Evolutionary conservation across 2,797 vertebrate species (phyloP).

Genomic region (Chrosomus eos): DNA sequence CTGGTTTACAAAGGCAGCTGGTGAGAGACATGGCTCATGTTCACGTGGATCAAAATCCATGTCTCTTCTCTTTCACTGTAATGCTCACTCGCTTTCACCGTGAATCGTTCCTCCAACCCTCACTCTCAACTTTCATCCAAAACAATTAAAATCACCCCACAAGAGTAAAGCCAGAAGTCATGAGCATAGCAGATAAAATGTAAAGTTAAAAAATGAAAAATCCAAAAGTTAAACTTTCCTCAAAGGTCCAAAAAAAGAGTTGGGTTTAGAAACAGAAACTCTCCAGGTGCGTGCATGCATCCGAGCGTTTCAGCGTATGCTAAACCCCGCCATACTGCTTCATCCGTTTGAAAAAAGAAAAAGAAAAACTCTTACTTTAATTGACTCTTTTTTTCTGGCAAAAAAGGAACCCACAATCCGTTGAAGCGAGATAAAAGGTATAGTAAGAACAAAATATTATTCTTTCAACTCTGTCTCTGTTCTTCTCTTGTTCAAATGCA

Average conservation of each 20-base stretch:
- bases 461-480: conserved; percentile 53
- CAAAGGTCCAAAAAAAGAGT: background rate
- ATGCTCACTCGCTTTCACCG: conserved; percentile 58
- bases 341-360: background rate
- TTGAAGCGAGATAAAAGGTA: conserved; percentile 39
- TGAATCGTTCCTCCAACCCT: conserved; percentile 29
- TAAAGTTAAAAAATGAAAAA: background rate
- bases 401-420: background rate
- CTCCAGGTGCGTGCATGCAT: conserved; percentile 26
- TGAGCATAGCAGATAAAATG: conserved; percentile 7
- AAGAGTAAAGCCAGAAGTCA: conserved; percentile 21
- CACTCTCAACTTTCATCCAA: conserved; percentile 28
- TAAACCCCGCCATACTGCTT: conserved; percentile 31
- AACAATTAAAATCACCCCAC: conserved; percentile 37
- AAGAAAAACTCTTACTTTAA: background rate
- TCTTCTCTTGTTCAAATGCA: conserved; percentile 55
- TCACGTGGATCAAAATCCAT: conserved; percentile 81
- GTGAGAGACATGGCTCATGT: conserved; percentile 82
- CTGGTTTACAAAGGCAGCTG: conserved; percentile 90
- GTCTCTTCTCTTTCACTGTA: conserved; percentile 22
- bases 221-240: background rate
- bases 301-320: background rate
- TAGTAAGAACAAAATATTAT: conserved; percentile 68
- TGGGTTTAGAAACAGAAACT: conserved; percentile 48
- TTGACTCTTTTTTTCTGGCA: background rate